Evolutionary conservation across 2,113 vertebrate species (phyloP).

Genomic region (Tragulus kanchil): DNA sequence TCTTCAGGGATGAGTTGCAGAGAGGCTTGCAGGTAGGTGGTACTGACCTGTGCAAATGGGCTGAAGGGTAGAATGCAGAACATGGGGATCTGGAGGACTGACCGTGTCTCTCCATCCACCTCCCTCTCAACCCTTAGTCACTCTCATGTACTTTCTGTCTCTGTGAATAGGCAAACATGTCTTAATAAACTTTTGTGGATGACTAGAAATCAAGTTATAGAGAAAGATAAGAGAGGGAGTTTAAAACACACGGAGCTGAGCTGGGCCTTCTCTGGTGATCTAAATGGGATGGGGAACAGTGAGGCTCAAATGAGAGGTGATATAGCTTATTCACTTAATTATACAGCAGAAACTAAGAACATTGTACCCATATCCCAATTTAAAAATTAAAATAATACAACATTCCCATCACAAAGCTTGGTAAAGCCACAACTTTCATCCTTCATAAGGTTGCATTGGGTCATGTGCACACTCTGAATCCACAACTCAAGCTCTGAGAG

Average conservation of each 20-base stretch:
- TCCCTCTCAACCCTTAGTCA: rapidly evolving
- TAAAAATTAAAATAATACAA: too few species aligned
- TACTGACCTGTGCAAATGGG: not conserved
- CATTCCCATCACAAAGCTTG: too few species aligned
- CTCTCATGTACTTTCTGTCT: not conserved
- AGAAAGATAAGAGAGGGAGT: not conserved
- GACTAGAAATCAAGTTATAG: not conserved
- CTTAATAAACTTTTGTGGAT: not conserved
- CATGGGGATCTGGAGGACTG: not conserved
- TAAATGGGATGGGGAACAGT: too few species aligned
- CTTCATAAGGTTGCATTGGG: not conserved
- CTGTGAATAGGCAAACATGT: not conserved
- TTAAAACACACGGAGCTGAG: too few species aligned
- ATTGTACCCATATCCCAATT: too few species aligned
- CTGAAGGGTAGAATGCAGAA: rapidly evolving
- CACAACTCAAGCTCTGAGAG: not conserved
- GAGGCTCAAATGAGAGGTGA: too few species aligned
- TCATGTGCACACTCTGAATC: rapidly evolving
- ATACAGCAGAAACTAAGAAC: too few species aligned
- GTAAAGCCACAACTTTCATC: too few species aligned
- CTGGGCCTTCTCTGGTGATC: too few species aligned
- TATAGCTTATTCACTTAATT: too few species aligned
- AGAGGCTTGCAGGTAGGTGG: rapidly evolving
- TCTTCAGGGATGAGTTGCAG: not conserved
- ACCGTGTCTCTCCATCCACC: rapidly evolving